Evolutionary conservation across 2,113 vertebrate genomes (phyloP), one percentile per base, ranked within the genome.

Genomic region (Malurus alboscapulatus): DNA sequence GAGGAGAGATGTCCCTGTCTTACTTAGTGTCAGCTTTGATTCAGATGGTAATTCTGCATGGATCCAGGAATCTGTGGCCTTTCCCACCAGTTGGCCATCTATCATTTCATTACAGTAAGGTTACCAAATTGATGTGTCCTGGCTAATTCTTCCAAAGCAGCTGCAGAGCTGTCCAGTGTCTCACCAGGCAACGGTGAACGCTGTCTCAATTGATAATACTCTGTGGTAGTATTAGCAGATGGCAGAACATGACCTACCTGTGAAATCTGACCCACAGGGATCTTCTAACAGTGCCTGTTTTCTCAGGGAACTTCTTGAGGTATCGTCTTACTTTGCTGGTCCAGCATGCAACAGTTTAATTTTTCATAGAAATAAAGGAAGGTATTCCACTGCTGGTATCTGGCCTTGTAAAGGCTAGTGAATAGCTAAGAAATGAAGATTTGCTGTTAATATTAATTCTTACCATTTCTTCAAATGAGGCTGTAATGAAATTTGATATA

Each of bases 21-120:
- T 42, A 34, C 45, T 92, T 40, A 16, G 62, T 82, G 87, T 91
- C 87, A 84, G 34, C 61, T 86, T 89, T 54, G 57, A 86, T 93
- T 96, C 94, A 55, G 89, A 87, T 55, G 50, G 45, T 58, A 87
- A 55, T 92, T n/a, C 65, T 74, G 81, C 84, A 36, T 50, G 47
- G 73, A 38, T 81, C 82, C 57, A 29, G 53, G 53, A 74, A 72
- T 68, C 83, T 7, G 5, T 84, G 88, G 50, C 82, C 88, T 94
- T 92, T 90, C 90, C 53, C 67, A 53, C 68, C 68, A 82, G 44
- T 17, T 86, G 87, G 74, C 63, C 87, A 95, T 97, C 82, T 92
- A 93, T 97, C 95, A 97, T 95, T 91, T 61, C 80, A 91, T 96
- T 94, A 95, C 84, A 80, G 76, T 30, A 58, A 89, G 88, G 89